Percentiles rank a stretch among this genome's conserved stretches.
These are phyloP conservation scores for Fratercula arctica DNA, from an alignment of 2,797 vertebrate species.

Conservation along the genomic window DNA sequence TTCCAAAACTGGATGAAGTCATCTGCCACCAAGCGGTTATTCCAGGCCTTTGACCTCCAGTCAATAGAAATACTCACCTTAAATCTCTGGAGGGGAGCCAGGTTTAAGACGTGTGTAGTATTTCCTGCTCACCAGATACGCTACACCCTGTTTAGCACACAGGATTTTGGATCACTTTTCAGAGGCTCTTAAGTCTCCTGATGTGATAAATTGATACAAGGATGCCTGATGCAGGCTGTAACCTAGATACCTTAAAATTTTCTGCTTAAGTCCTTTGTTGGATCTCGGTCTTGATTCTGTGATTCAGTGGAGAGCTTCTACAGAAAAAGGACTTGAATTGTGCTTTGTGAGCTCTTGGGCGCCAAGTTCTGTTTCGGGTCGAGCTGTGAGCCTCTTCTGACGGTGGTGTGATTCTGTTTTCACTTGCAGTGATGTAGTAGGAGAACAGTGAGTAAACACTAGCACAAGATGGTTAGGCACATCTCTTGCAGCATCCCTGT, in stretches of 20 bases:
- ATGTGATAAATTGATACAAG: not conserved
- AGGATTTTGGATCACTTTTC: not conserved
- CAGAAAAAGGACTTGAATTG: not conserved
- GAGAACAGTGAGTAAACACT: not conserved
- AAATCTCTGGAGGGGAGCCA: not conserved
- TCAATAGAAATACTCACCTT: not conserved
- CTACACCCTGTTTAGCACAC: not conserved
- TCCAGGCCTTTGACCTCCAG: slow-evolving; percentile 23
- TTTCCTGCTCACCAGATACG: not conserved
- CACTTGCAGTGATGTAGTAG: not conserved
- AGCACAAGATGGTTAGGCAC: not conserved
- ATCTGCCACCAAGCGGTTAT: not conserved
- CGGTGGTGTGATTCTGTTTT: not conserved
- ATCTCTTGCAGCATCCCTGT: not conserved
- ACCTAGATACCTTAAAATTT: not conserved
- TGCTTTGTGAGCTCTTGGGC: not conserved
- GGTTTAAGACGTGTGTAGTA: not conserved
- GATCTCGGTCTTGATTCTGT: not conserved
- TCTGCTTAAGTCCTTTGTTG: not conserved
- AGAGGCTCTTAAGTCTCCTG: not conserved
- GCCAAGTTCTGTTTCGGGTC: not conserved
- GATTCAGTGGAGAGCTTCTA: not conserved
- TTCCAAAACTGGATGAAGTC: not conserved
- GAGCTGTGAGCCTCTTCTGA: not conserved
- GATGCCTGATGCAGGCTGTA: not conserved